Percentiles rank a stretch among this genome's conserved stretches.
These are phyloP conservation scores for Drosophila neoperkinsi DNA, from an alignment of 2,888 invertebrate species.

Conservation along the genomic window DNA sequence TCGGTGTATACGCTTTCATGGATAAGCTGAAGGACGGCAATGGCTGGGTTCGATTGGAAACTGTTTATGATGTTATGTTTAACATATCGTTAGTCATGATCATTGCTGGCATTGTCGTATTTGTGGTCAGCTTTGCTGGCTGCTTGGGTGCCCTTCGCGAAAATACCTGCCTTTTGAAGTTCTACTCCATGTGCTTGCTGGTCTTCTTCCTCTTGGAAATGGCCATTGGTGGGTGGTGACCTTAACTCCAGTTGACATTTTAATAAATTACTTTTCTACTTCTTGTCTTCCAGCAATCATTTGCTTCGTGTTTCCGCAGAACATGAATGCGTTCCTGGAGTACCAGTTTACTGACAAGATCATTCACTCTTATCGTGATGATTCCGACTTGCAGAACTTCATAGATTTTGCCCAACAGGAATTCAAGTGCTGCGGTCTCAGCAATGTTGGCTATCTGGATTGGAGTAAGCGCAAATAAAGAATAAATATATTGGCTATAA, in stretches of 20 bases:
- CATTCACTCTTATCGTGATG: conserved; percentile 96
- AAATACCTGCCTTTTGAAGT: conserved; percentile 95
- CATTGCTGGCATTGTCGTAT: conserved; percentile 95
- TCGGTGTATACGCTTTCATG: conserved; percentile 95
- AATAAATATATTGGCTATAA: neutral
- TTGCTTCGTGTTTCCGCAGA: conserved; percentile 96
- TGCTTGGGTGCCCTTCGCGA: conserved; percentile 92
- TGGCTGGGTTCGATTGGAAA: conserved; percentile 92
- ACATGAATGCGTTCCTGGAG: conserved; percentile 93
- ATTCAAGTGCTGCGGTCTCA: conserved; percentile 93
- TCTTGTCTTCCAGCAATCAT: conserved; percentile 88
- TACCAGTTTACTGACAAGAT: conserved; percentile 95
- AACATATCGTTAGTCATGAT: conserved; percentile 96
- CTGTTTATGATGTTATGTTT: conserved; percentile 94
- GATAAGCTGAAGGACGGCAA: conserved; percentile 95
- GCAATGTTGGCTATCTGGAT: conserved; percentile 96
- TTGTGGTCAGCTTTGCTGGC: conserved; percentile 96
- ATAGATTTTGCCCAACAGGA: conserved; percentile 98
- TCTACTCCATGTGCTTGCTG: conserved; percentile 95
- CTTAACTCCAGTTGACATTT: neutral
- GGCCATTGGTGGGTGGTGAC: conserved; percentile 87
- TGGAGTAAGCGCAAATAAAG: conserved; percentile 88
- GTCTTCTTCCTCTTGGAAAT: conserved; percentile 96
- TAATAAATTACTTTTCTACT: neutral
- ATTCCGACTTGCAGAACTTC: conserved; percentile 96